Evolutionary conservation across 2,888 invertebrate species (phyloP), one percentile per base, ranked within the genome.

Genomic region (Masnerella sp.): DNA sequence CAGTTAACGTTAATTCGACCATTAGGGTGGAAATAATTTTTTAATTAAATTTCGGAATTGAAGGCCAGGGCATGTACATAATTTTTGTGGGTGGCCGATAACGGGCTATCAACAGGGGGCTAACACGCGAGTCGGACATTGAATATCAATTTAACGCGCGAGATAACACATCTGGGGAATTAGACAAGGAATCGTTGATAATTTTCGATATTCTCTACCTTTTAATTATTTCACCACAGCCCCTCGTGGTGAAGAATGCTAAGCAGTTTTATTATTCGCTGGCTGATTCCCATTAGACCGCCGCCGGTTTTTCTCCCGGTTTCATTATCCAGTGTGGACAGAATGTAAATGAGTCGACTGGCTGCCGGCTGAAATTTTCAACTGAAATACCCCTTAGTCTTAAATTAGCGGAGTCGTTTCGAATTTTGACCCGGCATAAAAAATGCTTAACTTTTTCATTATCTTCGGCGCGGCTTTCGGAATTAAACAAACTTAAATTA

Each of bases 251-350:
- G 82, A 84, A 82, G 84, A 85, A 85, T 85, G 84, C 85, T 83
- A 84, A 85, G 85, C 85, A 85, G 84, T 85, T 85, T 85, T 84
- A 84, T 85, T 85, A 85, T 84, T 85, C 84, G 83, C 82, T 79
- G 79, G 83, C 83, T 83, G 85, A 85, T 85, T 85, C 84, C 85
- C 83, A 83, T 84, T 84, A 84, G 84, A 85, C 82, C 82, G 81
- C 83, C 80, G 83, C 80, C 83, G 81, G 84, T 84, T 85, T 84
- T 83, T 84, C 83, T 82, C 83, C 79, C 80, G 81, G 85, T 83
- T 84, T 85, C 85, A 84, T 85, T 85, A 85, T 82, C 84, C 85
- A 78, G 77, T 76, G 83, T 80, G 85, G 83, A 84, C 82, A 81
- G 85, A 84, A 85, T 85, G 84, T 80, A 84, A 85, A 85, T 84